These are phyloP conservation scores for Torymus auratus DNA, from an alignment of 2,888 invertebrate species.

Conservation along the genomic window DNA sequence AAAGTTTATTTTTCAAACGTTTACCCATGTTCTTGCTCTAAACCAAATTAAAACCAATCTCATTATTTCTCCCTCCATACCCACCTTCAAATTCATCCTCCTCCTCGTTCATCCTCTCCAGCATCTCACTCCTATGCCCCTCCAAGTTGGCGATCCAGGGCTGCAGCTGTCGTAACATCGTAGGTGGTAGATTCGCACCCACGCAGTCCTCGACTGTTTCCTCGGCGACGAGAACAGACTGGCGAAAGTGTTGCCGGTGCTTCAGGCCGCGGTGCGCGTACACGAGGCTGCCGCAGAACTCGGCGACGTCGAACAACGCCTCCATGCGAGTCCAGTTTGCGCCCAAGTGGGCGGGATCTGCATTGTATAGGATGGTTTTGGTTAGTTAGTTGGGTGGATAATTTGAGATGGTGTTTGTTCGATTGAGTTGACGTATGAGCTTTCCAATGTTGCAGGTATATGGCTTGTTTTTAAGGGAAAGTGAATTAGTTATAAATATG, in stretches of 20 bases:
- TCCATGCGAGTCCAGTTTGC: slow-evolving; percentile 67
- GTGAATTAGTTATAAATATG: too few relatives aligned
- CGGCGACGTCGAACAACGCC: slow-evolving; percentile 68
- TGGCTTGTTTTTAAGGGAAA: too few relatives aligned
- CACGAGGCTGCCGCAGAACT: slow-evolving; percentile 68
- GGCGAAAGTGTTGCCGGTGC: slow-evolving; percentile 63
- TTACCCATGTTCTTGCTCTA: too few relatives aligned
- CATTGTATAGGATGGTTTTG: not conserved
- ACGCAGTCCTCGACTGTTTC: slow-evolving; percentile 71
- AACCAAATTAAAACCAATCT: not conserved
- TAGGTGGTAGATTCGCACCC: slow-evolving; percentile 67
- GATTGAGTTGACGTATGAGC: too few relatives aligned
- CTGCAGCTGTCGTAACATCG: slow-evolving; percentile 63
- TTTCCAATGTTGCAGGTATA: too few relatives aligned
- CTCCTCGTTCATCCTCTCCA: slow-evolving; percentile 65
- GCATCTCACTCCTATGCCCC: slow-evolving; percentile 61
- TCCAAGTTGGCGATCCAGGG: slow-evolving; percentile 68
- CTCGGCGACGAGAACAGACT: slow-evolving; percentile 66
- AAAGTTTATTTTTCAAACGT: too few relatives aligned
- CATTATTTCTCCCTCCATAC: not conserved
- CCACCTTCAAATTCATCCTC: slow-evolving; percentile 70
- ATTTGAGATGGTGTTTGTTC: too few relatives aligned
- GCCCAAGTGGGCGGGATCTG: slow-evolving; percentile 66
- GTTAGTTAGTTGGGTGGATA: too few relatives aligned
- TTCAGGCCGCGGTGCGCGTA: slow-evolving; percentile 67